Evolutionary conservation across 1,140 invertebrate species (phyloP), one percentile per base, ranked within the genome.

Genomic region (Cherax destructor): DNA sequence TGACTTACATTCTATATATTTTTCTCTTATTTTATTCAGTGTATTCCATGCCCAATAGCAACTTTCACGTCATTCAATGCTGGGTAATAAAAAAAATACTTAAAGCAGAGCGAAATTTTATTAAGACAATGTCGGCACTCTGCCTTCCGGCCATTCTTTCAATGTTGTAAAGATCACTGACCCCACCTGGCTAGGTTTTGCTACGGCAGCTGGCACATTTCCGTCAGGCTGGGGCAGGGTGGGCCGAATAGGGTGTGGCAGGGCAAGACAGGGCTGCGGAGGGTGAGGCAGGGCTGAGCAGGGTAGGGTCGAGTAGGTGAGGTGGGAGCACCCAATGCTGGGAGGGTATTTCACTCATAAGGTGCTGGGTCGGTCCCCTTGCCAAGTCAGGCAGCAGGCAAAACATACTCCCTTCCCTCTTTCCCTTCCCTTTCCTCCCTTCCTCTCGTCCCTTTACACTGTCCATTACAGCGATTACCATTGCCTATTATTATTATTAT

Each of bases 381-480:
- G 74, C 84, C 84, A 76, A 74, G 69, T 86, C 84, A 30, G 41
- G 49, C 74, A 74, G n/a, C 84, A 83, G 47, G 81, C 81, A 83
- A 83, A 83, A 83, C 81, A 69, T 10, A 83, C 24, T 11, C 69
- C 69, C 69, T 7, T 2, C 69, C 5, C 69, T 74, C 69, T 30
- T 6, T n/a, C 69, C 24, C 69, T 11, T 41, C 69, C 69, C 69
- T 74, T 30, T 7, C 24, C 1, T 7, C 69, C 61, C 69, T 74
- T 5, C 21, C 69, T 74, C 69, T 11, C 69, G 6, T 30, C n/a
- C 24, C 69, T 18, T 30, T 41, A 61, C 80, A 41, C 30, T 41
- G 30, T 2, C 30, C 30, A 41, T 41, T 41, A 41, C 30, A 41
- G 0, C 30, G 30, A 41, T 41, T 41, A 41, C 30, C 30, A 41